phyloP scores from a whole-genome alignment of 2,888 invertebrate genomes.

The Thysanoteuthis rhombus region DNA sequence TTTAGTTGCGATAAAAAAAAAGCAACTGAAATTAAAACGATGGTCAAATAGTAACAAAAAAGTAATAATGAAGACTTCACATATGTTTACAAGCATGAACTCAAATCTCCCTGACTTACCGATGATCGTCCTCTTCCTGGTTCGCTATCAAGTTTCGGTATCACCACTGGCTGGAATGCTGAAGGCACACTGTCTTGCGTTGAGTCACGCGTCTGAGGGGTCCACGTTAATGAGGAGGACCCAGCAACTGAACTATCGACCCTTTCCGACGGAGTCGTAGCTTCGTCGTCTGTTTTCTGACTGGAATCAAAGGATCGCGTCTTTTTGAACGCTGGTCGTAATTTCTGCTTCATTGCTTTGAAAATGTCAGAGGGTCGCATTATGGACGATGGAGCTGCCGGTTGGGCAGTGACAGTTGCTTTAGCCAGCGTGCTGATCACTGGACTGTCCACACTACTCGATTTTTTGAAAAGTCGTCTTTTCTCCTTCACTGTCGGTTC shows the following conservation, averaged over 20 bases:
- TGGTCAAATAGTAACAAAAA: too few relatives aligned
- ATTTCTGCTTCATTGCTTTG: constrained; percentile 52
- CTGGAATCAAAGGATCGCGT: constrained; percentile 21
- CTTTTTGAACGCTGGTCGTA: constrained; percentile 47
- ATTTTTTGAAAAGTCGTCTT: constrained; percentile 44
- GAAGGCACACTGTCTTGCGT: not conserved
- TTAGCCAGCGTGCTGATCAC: constrained; percentile 45
- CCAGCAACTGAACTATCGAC: not conserved
- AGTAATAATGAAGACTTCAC: too few relatives aligned
- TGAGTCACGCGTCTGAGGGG: not conserved
- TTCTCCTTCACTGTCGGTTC: constrained; percentile 45
- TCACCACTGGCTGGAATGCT: not conserved
- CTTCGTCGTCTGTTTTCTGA: not conserved
- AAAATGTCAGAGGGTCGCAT: constrained; percentile 46
- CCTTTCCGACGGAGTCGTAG: not conserved
- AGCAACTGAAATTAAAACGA: too few relatives aligned
- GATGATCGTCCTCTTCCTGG: not conserved
- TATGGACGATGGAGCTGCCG: constrained; percentile 49
- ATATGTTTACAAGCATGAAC: too few relatives aligned
- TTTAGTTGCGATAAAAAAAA: too few relatives aligned
- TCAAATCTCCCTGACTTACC: not conserved
- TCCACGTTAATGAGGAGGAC: not conserved
- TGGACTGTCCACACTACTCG: constrained; percentile 50
- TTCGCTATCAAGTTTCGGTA: not conserved
- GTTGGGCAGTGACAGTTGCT: constrained; percentile 44